These are phyloP conservation scores for Myotis davidii DNA, from an alignment of 2,113 vertebrate genomes.

Conservation along the genomic window DNA sequence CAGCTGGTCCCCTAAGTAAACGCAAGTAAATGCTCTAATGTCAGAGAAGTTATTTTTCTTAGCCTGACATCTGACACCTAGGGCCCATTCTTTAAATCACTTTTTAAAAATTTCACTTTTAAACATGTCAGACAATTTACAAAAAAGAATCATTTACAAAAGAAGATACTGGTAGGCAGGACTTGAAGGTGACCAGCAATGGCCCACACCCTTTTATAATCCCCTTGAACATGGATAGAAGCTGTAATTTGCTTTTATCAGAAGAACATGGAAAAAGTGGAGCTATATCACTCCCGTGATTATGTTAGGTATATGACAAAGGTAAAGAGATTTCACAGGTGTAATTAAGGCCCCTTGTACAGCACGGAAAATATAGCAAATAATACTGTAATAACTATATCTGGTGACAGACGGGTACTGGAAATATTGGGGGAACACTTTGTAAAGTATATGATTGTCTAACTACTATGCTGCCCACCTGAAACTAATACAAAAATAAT, in stretches of 20 bases:
- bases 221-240: not conserved
- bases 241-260: not conserved
- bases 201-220: not conserved
- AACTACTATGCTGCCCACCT: not conserved
- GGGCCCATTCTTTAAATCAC: not conserved
- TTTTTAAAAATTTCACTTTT: not conserved
- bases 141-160: conserved; percentile 1
- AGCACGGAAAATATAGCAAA: not conserved
- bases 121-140: not conserved
- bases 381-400: not conserved
- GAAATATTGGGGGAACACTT: not conserved
- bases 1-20: not conserved
- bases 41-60: conserved; percentile 38
- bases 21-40: not conserved
- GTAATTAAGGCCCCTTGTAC: not conserved
- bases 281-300: not conserved
- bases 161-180: not conserved
- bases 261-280: not conserved
- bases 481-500: not conserved
- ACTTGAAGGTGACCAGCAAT: not conserved
- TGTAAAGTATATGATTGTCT: not conserved
- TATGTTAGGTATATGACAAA: not conserved
- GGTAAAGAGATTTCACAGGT: not conserved
- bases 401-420: not conserved
- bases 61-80: not conserved